Base-by-base conservation (phyloP, 1,140 invertebrate species). In the Heliconius hewitsoni region DNA sequence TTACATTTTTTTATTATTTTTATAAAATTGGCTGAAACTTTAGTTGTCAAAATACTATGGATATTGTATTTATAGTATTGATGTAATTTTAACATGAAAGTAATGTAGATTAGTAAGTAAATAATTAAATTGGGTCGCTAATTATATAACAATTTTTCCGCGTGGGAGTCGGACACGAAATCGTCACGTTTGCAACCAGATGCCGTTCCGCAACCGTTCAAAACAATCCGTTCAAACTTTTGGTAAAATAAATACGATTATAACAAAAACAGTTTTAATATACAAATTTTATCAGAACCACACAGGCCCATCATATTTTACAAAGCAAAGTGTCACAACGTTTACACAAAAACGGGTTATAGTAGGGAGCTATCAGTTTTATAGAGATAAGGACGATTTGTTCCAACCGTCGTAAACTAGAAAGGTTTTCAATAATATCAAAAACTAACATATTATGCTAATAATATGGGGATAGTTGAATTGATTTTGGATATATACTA, bases 361-460 rank as follows among this genome's bases (percentile, higher is more conserved):
- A 27, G 55, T 34, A 34, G 34, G 23, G 23, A 66, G 30, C 60
- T 66, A 30, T 66, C 23, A 66, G 60, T 66, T 66, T 66, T 66
- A 66, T 66, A 66, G 23, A 27, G 60, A 66, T 66, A 66, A 66
- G 60, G 60, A 3, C 60, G 60, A 66, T 66, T 66, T 66, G 60
- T 66, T 27, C 27, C 60, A 30, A 66, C 60, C 60, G 60, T 66
- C 60, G 60, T 66, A 66, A 66, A 66, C 60, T 66, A 66, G 13
- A 66, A 30, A 66, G 60, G 60, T 66, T 66, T 66, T 66, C 60
- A 66, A 66, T 66, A 66, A 66, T 30, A 66, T n/a, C 27, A 66
- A 66, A 66, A 66, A 66, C 60, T 66, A 30, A 66, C 60, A 66
- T 66, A 66, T 66, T 66, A 66, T 66, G 60, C 27, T 66, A 66